Base-by-base conservation (phyloP, 2,113 vertebrate species). In the Emydocephalus ijimae region DNA sequence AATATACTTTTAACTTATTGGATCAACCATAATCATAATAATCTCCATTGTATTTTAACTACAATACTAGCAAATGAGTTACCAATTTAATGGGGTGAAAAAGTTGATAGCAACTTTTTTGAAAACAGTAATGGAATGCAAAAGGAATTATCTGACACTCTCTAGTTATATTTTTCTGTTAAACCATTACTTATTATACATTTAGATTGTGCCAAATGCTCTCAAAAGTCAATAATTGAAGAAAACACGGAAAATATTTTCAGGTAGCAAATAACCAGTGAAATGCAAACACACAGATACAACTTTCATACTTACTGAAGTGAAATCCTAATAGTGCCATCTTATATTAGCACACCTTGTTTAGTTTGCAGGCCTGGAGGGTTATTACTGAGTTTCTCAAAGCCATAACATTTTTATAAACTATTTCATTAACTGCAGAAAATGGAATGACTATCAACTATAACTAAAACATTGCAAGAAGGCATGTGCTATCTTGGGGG, bases 401-500 rank as follows among this genome's bases (percentile, higher is more conserved):
- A 43, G 14, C 29, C 29, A 89, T 88, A 43, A 57, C 55, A 0
- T 24, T 34, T 26, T 26, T 59, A 43, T 4, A 85, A 1, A 90
- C 7, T 23, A 18, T 48, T 43, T 59, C 26, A 34, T 85, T 85
- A 29, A 93, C 15, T 88, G 61, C 34, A 26, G 11, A 39, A 39
- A 34, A 21, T 64, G 11, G 39, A 74, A 9, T 10, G 20, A 24
- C 3, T 54, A 15, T 3, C 2, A 59, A 61, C 29, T 24, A 20
- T 20, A 54, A n/a, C 15, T 56, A 14, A 56, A 14, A 24, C 0
- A 18, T n/a, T 1, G 0, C 4, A 11, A 15, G 1, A 23, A 74
- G 29, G 45, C n/a, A 55, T 9, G 57, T 23, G n/a, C 52, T 5
- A 24, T 10, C 5, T 21, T 81, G 18, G 34, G 18, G 61, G 10